These are phyloP conservation scores for Halcyon badia DNA, from an alignment of 2,797 vertebrate genomes.

Conservation along the genomic window DNA sequence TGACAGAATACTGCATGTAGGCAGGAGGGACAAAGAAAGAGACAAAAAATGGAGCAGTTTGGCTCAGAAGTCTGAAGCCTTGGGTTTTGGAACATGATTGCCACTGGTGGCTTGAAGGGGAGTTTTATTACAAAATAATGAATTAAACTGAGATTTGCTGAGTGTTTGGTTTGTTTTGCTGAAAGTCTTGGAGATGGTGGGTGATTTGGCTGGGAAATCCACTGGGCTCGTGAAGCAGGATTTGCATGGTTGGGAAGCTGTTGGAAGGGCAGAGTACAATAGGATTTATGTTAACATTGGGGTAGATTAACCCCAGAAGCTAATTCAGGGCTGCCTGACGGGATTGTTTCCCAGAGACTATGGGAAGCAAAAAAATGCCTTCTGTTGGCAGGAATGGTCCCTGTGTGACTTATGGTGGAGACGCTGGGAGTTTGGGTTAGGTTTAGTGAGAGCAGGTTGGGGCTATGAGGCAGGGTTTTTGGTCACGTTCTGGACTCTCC, in stretches of 20 bases:
- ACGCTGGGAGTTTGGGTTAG: neutral
- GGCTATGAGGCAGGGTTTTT: neutral
- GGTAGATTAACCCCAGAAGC: neutral
- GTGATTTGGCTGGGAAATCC: neutral
- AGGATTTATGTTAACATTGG: constrained; percentile 26
- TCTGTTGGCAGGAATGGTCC: neutral
- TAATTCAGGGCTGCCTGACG: constrained; percentile 8
- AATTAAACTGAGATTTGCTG: neutral
- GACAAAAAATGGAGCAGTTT: neutral
- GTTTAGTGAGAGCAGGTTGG: neutral
- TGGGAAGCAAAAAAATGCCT: constrained; percentile 12
- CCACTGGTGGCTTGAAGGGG: neutral
- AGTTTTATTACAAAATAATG: neutral
- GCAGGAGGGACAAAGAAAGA: neutral
- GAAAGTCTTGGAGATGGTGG: neutral
- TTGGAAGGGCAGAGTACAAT: neutral
- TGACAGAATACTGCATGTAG: neutral
- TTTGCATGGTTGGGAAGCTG: neutral
- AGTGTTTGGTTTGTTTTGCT: constrained; percentile 28
- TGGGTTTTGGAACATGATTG: neutral
- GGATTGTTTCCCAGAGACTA: constrained; percentile 11
- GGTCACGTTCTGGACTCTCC: neutral
- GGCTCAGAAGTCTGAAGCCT: neutral
- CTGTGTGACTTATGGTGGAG: neutral
- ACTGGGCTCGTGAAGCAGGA: neutral